A percentile compares a stretch with the other conserved stretches of the same genome.
These are phyloP conservation scores for Drosophila mettleri DNA, from an alignment of 2,888 invertebrate genomes.

Conservation along the genomic window DNA sequence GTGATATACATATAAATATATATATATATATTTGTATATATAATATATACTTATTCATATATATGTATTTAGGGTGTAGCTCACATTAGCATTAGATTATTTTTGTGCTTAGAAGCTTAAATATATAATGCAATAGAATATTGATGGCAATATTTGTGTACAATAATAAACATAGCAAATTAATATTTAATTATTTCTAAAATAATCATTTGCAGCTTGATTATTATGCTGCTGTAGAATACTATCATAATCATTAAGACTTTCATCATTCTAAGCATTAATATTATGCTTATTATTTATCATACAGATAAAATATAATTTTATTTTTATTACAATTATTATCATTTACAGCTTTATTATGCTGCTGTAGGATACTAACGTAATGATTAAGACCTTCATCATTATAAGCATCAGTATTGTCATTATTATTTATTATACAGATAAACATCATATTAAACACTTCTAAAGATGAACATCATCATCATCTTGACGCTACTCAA, in stretches of 20 bases:
- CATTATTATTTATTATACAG: neutral
- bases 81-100: neutral
- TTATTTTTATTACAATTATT: too few species aligned
- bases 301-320: too few species aligned
- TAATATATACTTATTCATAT: neutral
- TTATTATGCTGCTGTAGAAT: neutral
- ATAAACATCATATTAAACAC: too few species aligned
- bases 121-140: neutral
- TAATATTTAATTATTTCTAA: too few species aligned
- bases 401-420: neutral
- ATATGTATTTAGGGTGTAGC: conserved; percentile 7
- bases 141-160: neutral
- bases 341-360: too few species aligned
- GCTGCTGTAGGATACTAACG: too few species aligned
- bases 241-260: neutral
- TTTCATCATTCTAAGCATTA: neutral
- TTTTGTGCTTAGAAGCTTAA: neutral
- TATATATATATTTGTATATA: neutral
- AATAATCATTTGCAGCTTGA: neutral
- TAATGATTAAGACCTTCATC: too few species aligned
- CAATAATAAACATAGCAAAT: too few species aligned
- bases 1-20: conserved; percentile 1
- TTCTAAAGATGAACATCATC: too few species aligned
- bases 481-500: too few species aligned
- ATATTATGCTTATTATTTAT: too few species aligned